A percentile compares a stretch with the other conserved stretches of the same genome.
phyloP scores from a whole-genome alignment of 2,797 vertebrate genomes.

The Setipinna tenuifilis region DNA sequence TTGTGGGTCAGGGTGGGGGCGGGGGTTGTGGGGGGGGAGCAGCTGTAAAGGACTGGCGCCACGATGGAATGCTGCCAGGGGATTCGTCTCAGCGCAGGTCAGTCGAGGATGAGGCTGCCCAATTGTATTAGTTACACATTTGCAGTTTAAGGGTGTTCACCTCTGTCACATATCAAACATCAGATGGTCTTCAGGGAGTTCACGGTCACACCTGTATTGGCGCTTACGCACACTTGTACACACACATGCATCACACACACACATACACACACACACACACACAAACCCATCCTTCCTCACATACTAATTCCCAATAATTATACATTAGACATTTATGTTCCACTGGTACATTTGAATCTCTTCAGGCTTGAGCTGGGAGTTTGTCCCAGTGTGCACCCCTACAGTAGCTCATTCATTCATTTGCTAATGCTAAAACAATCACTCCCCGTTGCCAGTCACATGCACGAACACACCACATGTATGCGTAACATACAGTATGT shows the following conservation, averaged over 20 bases:
- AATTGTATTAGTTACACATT: not conserved
- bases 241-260: not conserved
- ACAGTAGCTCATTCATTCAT: not conserved
- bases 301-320: not conserved
- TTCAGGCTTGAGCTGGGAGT: not conserved
- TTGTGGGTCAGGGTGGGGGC: too few relatives aligned
- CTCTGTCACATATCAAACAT: not conserved
- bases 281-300: not conserved
- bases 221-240: not conserved
- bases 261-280: conserved; percentile 5
- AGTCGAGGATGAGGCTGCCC: not conserved
- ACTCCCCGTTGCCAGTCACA: not conserved
- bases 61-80: conserved; percentile 49
- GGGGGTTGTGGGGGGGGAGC: too few relatives aligned
- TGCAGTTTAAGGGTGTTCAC: not conserved
- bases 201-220: not conserved
- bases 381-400: not conserved
- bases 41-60: conserved; percentile 1
- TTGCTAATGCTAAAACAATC: not conserved
- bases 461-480: not conserved
- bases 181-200: not conserved
- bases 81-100: conserved; percentile 40
- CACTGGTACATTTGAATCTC: not conserved
- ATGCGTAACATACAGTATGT: not conserved
- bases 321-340: not conserved